Base-by-base conservation (phyloP, 2,797 vertebrate genomes). In the Synaphobranchus kaupii region DNA sequence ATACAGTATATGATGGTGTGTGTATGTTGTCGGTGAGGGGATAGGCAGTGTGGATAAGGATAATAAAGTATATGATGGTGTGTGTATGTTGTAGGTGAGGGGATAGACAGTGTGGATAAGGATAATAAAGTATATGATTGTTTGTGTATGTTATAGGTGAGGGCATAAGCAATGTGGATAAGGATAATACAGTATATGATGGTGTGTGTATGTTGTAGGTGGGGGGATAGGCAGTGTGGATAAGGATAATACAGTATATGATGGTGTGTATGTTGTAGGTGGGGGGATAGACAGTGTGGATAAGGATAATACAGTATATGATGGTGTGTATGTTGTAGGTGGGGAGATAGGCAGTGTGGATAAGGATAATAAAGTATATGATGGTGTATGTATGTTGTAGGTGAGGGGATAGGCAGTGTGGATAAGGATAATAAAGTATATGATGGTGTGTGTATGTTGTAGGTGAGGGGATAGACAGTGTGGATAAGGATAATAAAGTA, bases 21-120 rank as follows among this genome's bases (percentile, higher is more conserved):
- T 34, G 63, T 52, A 47, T 54, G 68, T 87, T 94, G 54, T 91
- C 99, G 98, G 98, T 56, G 98, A 97, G 22, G 97, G 99, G 93
- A 99, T 99, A 0, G 98, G 99, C 95, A 96, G 98, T 28, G 95
- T 98, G 90, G 98, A 99, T 93, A 99, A 99, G 89, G 98, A 99
- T 39, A 39, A 39, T 39, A 39, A 39, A 39, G 39, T 39, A 39
- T 39, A 39, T 39, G 39, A 39, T 39, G 39, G 39, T 39, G 39
- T 39, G 44, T 34, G 63, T 52, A 47, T 54, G 68, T 88, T 94
- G 54, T 91, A 99, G 98, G 98, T 56, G 98, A 97, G 22, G 97
- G 99, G 93, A 99, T 99, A 0, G 98, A 99, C 95, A 96, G 98
- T 28, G 95, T 98, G 90, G 98, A 99, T 93, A 99, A 99, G 89